phyloP scores from a whole-genome alignment of 2,113 vertebrate species.

The Barbus barbus region DNA sequence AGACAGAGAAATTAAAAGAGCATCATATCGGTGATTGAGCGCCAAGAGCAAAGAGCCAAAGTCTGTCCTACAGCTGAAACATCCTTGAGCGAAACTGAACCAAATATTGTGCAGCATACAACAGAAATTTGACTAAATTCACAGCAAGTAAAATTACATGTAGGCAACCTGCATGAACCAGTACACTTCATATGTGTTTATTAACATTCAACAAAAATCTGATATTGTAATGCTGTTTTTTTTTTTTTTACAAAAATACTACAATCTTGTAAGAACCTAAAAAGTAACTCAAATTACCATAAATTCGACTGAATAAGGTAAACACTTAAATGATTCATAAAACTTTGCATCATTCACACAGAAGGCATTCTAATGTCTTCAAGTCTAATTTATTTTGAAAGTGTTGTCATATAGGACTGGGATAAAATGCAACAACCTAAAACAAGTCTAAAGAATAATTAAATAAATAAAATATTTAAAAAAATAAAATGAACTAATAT shows the following conservation, averaged over 20 bases:
- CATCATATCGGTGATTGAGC: background rate
- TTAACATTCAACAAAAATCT: no score
- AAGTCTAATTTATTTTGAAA: background rate
- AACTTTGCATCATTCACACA: background rate
- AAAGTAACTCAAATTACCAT: background rate
- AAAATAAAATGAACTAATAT: no score
- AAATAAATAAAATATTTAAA: no score
- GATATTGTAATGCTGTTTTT: background rate
- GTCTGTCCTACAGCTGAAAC: background rate
- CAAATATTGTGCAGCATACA: background rate
- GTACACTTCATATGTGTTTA: no score
- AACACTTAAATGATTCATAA: background rate
- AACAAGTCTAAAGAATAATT: no score
- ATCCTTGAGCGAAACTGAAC: background rate
- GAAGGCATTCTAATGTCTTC: background rate
- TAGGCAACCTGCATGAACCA: background rate
- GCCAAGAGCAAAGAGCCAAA: background rate
- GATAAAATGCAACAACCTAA: background rate
- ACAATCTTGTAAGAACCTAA: background rate
- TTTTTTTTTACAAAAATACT: no score
- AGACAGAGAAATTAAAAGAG: conserved; percentile 18
- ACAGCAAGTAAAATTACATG: background rate
- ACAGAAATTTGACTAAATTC: background rate
- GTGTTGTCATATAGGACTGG: background rate
- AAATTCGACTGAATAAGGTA: no score